Conservation (phyloP, 2,888 invertebrate genomes). For the Melieria omissa region DNA sequence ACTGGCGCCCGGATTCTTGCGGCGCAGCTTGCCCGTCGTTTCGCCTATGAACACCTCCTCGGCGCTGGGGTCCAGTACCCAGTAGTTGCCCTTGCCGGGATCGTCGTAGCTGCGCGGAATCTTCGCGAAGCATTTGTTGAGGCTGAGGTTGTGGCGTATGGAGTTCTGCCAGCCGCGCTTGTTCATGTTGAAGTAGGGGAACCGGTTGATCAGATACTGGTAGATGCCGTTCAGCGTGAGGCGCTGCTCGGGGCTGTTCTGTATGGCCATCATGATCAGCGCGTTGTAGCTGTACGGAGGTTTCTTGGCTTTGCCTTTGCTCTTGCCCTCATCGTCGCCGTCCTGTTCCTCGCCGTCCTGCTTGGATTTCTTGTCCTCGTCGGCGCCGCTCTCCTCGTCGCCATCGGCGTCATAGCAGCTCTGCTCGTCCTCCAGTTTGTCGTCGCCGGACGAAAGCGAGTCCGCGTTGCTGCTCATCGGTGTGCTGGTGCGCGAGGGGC, state of each 20-base stretch:
- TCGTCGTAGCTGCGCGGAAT: conserved; percentile 97
- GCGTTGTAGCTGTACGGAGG: conserved; percentile 99
- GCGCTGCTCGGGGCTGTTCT: conserved; percentile 91
- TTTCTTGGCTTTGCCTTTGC: conserved; percentile 74
- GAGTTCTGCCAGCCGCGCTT: conserved; percentile 99
- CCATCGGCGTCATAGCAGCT: conserved; percentile 37
- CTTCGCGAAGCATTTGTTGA: conserved; percentile 99
- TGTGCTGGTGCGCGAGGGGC: conserved; percentile 62
- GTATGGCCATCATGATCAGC: conserved; percentile 99
- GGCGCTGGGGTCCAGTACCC: conserved; percentile 98
- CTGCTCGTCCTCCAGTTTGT: conserved; percentile 48
- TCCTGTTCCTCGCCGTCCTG: conserved; percentile 45
- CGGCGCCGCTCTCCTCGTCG: conserved; percentile 11
- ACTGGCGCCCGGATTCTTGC: conserved; percentile 91
- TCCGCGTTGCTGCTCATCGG: conserved; percentile 64
- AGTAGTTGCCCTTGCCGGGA: conserved; percentile 99
- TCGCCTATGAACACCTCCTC: conserved; percentile 99
- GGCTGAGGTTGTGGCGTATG: conserved; percentile 94
- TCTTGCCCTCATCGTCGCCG: conserved; percentile 51
- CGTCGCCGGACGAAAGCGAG: conserved; percentile 54
- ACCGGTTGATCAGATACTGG: conserved; percentile 97
- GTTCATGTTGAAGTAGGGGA: conserved; percentile 97
- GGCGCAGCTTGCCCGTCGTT: conserved; percentile 93
- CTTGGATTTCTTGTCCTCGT: conserved; percentile 22
- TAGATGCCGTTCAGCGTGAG: conserved; percentile 96